Conservation (phyloP, 2,888 invertebrate species). For the Hirtodrosophila histrioides region DNA sequence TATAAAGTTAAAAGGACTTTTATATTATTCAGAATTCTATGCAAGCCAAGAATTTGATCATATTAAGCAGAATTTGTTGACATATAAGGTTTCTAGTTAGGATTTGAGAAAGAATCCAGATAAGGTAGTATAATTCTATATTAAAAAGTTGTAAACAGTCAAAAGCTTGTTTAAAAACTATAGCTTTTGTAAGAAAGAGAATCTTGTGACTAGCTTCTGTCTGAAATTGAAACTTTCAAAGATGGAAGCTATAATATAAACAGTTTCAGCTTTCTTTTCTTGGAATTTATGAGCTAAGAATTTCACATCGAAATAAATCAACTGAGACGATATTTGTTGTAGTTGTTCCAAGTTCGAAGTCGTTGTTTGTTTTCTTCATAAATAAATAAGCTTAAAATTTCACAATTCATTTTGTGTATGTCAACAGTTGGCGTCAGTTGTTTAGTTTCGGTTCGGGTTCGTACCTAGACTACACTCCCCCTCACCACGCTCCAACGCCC, state of each 20-base stretch:
- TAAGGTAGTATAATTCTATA: not conserved
- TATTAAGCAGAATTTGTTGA: too few species aligned
- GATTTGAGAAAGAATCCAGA: too few species aligned
- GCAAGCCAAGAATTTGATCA: too few species aligned
- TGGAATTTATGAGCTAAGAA: slow-evolving; percentile 31
- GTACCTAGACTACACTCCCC: slow-evolving; percentile 1
- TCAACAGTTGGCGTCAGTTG: slow-evolving; percentile 49
- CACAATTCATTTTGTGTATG: slow-evolving; percentile 50
- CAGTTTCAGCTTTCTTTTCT: slow-evolving; percentile 24
- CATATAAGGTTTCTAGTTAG: too few species aligned
- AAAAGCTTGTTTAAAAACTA: too few species aligned
- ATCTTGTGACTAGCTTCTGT: too few species aligned
- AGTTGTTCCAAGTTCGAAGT: slow-evolving; percentile 17
- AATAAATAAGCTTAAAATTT: slow-evolving; percentile 63
- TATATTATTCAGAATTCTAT: too few species aligned
- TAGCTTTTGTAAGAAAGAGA: too few species aligned
- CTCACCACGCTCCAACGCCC: not conserved
- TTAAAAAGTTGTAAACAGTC: not conserved
- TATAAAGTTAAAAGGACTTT: too few species aligned
- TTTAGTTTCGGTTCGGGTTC: slow-evolving; percentile 49
- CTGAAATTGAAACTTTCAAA: too few species aligned
- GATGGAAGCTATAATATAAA: too few species aligned
- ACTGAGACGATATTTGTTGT: slow-evolving; percentile 22
- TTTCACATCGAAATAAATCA: slow-evolving; percentile 48
- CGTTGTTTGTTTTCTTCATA: slow-evolving; percentile 13